Conservation (phyloP, 2,797 vertebrate species). For the Zalophus californianus region DNA sequence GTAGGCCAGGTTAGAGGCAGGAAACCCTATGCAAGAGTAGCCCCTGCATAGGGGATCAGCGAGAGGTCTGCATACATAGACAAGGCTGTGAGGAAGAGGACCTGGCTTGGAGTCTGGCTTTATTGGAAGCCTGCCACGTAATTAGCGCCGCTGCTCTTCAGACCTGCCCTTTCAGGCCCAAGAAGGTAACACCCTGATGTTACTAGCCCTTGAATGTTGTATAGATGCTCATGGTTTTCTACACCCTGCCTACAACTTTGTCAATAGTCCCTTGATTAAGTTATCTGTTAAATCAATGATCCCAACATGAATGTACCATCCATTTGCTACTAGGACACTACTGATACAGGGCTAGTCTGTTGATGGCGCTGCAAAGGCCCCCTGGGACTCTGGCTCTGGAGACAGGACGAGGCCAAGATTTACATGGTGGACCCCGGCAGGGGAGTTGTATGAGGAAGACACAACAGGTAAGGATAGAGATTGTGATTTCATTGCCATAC, state of each 20-base stretch:
- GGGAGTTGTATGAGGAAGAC: background rate
- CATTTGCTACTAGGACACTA: background rate
- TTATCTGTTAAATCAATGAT: background rate
- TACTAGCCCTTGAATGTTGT: background rate
- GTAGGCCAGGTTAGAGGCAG: background rate
- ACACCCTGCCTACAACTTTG: background rate
- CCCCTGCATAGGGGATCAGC: background rate
- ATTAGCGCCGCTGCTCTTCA: background rate
- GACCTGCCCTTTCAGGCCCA: background rate
- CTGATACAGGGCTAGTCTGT: background rate
- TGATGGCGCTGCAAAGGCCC: background rate
- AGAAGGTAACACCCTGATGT: background rate
- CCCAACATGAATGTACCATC: background rate
- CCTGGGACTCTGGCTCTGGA: slow-evolving; percentile 4
- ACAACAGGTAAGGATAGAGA: background rate
- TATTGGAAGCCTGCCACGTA: background rate
- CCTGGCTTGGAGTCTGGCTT: background rate
- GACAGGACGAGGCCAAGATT: background rate
- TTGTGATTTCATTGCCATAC: background rate
- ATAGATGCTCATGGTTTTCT: background rate
- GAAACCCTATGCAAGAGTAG: background rate
- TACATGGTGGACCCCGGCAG: background rate
- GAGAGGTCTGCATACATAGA: background rate
- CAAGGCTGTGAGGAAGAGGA: background rate
- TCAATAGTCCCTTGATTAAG: background rate